Base-by-base conservation (phyloP, 2,888 invertebrate genomes). In the Eucera pruinosa region DNA sequence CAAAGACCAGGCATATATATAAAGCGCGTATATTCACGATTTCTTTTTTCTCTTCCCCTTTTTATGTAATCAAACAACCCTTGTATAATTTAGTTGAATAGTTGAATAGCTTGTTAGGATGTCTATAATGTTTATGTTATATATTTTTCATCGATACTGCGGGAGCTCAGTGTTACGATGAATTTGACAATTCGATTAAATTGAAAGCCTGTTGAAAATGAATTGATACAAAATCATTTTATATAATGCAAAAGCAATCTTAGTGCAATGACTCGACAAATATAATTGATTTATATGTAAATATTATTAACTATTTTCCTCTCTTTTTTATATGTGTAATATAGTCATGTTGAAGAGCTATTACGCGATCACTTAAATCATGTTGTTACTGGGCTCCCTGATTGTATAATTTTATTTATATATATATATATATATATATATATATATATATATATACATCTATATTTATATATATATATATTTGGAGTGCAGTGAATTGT, bases 251-350 rank as follows among this genome's bases (percentile, higher is more conserved):
- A n/a, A 78, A 43, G 45, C 41, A 84, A 87, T 87, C 74, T 83
- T 84, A 85, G 89, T 90, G 89, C 89, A 90, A 90, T 90, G 77
- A 84, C 70, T 78, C 74, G 64, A n/a, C 61, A 60, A 80, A 69
- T 69, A 75, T 76, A 73, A 79, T 78, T 70, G 65, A 83, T 76
- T 82, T 81, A 48, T n/a, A n/a, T 86, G 83, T 81, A 87, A 64
- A 84, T 86, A 84, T 66, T 69, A 67, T 48, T 41, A 45, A 73
- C 64, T 83, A 62, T 54, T 73, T 64, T 47, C 15, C 52, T 73
- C 62, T 47, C 15, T 55, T 47, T 66, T 55, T 62, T 64, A n/a
- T 61, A 77, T 55, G 33, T 84, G 70, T 77, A 73, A 69, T 60
- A 73, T 79, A 77, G 64, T 72, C 58, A 41, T 52, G 52, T 54